Percentiles rank a stretch among this genome's conserved stretches.
These are phyloP conservation scores for Zootermopsis nevadensis DNA, from an alignment of 2,888 invertebrate species.

Conservation along the genomic window DNA sequence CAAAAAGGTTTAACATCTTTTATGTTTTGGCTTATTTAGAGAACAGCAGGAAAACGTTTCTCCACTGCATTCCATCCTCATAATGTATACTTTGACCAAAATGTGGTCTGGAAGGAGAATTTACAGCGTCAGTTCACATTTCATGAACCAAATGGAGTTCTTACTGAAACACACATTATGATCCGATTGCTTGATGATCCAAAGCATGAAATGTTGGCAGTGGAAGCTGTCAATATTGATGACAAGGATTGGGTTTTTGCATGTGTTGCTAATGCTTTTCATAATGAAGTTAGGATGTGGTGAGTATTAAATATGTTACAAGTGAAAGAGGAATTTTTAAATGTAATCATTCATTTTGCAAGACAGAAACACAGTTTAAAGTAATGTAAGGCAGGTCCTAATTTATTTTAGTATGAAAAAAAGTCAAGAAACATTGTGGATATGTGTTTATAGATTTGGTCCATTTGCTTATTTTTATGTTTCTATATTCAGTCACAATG, in stretches of 20 bases:
- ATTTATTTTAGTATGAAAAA: too few relatives aligned
- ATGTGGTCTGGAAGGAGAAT: conserved; percentile 67
- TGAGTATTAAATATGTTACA: conserved; percentile 43
- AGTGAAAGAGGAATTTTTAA: background rate
- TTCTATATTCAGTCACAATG: conserved; percentile 65
- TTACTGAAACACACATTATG: conserved; percentile 68
- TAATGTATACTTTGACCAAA: conserved; percentile 58
- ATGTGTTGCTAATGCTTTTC: conserved; percentile 72
- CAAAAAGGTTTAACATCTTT: background rate
- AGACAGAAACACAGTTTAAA: too few relatives aligned
- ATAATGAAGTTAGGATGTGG: conserved; percentile 68
- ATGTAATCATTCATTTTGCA: background rate
- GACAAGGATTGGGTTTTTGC: conserved; percentile 82
- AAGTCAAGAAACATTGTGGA: background rate
- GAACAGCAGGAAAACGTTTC: conserved; percentile 63
- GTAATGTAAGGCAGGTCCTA: too few relatives aligned
- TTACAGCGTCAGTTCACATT: conserved; percentile 63
- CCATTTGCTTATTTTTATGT: too few relatives aligned
- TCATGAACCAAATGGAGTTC: conserved; percentile 58
- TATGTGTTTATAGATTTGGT: background rate
- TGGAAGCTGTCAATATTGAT: conserved; percentile 76
- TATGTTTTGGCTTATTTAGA: conserved; percentile 57
- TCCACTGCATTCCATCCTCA: conserved; percentile 58
- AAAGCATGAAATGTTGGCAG: conserved; percentile 71
- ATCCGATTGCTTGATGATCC: conserved; percentile 69